Conservation (phyloP, 2,888 invertebrate genomes). For the Drosophila mimica region DNA sequence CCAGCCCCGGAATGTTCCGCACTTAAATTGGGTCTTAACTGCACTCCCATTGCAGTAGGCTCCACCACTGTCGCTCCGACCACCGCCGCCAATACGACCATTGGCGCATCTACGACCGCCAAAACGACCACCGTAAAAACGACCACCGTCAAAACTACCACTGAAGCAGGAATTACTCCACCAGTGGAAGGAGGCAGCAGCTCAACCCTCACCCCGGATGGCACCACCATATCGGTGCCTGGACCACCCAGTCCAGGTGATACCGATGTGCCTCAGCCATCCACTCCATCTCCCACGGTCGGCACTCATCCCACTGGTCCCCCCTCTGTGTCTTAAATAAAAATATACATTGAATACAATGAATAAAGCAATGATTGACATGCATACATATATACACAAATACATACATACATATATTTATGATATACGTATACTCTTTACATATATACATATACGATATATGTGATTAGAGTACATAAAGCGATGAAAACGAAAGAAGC, state of each 20-base stretch:
- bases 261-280: constrained; percentile 58
- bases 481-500: no score
- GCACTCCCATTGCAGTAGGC: constrained; percentile 15
- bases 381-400: not conserved
- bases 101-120: no score
- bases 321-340: constrained; percentile 16
- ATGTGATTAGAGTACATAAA: not conserved
- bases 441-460: not conserved
- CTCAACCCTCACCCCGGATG: not conserved
- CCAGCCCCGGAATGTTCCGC: constrained; percentile 59
- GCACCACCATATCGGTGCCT: constrained; percentile 49
- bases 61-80: no score
- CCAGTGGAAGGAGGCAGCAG: not conserved
- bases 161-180: not conserved
- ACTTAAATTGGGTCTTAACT: constrained; percentile 6
- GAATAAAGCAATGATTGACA: constrained; percentile 53
- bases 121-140: accelerated
- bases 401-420: not conserved
- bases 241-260: constrained; percentile 66
- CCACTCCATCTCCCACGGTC: constrained; percentile 67
- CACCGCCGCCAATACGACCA: no score
- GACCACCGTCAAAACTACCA: not conserved
- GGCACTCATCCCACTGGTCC: constrained; percentile 54
- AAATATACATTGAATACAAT: constrained; percentile 9
- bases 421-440: not conserved